Conservation (phyloP, 2,888 invertebrate species). For the Erebia ligea region DNA sequence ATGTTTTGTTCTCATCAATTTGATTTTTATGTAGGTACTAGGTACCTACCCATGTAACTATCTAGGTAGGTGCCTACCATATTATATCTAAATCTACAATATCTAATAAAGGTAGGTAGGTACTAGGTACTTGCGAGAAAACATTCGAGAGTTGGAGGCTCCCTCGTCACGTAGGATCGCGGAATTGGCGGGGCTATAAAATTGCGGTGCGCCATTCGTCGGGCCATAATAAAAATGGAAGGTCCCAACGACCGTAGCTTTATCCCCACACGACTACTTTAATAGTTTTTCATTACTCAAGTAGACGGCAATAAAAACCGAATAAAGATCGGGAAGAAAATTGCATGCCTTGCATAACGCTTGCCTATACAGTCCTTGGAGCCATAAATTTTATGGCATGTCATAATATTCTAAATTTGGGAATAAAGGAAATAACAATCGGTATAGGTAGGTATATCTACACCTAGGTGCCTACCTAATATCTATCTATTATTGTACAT, state of each 20-base stretch:
- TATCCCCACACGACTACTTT: constrained; percentile 75
- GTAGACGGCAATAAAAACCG: constrained; percentile 75
- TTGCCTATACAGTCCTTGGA: constrained; percentile 54
- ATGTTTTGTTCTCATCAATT: no score
- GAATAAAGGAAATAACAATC: constrained; percentile 28
- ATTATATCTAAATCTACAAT: no score
- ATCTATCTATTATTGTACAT: background rate
- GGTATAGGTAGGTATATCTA: no score
- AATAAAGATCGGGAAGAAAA: constrained; percentile 76
- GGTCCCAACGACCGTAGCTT: constrained; percentile 74
- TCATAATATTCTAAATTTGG: constrained; percentile 66
- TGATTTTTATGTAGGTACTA: no score
- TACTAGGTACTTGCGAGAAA: background rate
- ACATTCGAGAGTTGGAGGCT: constrained; percentile 39
- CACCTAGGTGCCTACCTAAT: background rate
- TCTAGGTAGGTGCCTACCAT: no score
- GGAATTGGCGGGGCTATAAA: constrained; percentile 73
- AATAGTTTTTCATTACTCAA: constrained; percentile 83
- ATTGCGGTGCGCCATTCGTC: constrained; percentile 69
- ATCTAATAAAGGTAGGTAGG: background rate
- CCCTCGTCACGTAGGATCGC: constrained; percentile 62
- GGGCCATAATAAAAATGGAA: constrained; percentile 69
- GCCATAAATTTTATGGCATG: constrained; percentile 65
- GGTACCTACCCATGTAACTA: no score
- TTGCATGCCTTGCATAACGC: constrained; percentile 78